phyloP scores from a whole-genome alignment of 2,888 invertebrate species.

The Apamea anceps region DNA sequence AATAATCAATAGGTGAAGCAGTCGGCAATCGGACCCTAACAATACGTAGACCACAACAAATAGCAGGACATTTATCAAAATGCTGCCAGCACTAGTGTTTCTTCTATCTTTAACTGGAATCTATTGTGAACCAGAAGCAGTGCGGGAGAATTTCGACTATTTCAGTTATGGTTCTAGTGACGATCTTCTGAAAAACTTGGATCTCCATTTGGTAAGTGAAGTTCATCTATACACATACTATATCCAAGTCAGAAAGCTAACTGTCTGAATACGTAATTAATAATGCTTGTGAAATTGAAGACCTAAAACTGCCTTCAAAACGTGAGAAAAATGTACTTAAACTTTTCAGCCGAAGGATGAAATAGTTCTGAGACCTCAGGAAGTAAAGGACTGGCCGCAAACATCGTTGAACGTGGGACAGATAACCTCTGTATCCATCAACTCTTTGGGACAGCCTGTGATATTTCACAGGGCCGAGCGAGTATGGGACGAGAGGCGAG shows the following conservation, averaged over 20 bases:
- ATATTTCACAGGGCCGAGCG: conserved; percentile 96
- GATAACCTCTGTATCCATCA: conserved; percentile 96
- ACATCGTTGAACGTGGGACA: conserved; percentile 93
- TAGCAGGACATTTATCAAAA: conserved; percentile 70
- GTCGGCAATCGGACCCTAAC: conserved; percentile 73
- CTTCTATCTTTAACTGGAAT: conserved; percentile 74
- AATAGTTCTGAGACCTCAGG: conserved; percentile 91
- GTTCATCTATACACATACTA: background rate
- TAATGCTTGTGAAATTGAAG: background rate
- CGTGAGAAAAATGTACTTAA: background rate
- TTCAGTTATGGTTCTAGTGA: conserved; percentile 86
- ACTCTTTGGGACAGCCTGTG: conserved; percentile 94
- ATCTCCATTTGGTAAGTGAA: conserved; percentile 82
- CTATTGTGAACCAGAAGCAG: conserved; percentile 86
- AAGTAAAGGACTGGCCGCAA: conserved; percentile 92
- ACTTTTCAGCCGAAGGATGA: conserved; percentile 84
- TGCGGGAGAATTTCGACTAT: conserved; percentile 86
- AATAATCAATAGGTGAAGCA: conserved; percentile 83
- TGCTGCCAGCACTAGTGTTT: conserved; percentile 78
- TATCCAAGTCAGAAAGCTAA: background rate
- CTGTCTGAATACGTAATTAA: background rate
- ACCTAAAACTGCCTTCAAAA: background rate
- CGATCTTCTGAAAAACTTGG: conserved; percentile 83
- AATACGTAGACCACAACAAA: conserved; percentile 80
- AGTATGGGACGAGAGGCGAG: conserved; percentile 94